Evolutionary conservation across 2,113 vertebrate genomes (phyloP), one percentile per base, ranked within the genome.

Genomic region (Coptodon rendalli): DNA sequence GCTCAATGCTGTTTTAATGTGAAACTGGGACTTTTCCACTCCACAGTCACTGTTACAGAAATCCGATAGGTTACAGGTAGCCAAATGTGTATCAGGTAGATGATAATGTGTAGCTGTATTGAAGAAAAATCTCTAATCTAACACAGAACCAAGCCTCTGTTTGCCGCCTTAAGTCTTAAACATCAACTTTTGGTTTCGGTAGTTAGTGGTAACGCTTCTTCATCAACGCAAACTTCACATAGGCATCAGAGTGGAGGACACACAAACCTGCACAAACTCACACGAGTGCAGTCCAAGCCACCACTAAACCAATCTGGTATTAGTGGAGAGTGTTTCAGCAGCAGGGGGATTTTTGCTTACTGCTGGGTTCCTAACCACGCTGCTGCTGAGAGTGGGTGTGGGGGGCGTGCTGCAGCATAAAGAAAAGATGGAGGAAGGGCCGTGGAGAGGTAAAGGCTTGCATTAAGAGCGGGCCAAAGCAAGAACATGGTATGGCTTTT

Each of bases 401-500:
- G 61, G 36, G 19, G 82, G 34, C 3, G 5, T 36, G 82, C 22
- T 87, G 83, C 66, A 87, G 89, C 6, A 52, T 84, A 71, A 66
- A 29, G 48, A 2, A 7, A 59, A 61, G n/a, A 73, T 31, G 68
- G 61, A 24, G 34, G 57, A 27, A 29, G 57, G 53, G 36, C 31
- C 4, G 85, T 24, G 61, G 10, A 45, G 29, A 31, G 12, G 34
- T 48, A 84, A 80, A 76, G 50, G 50, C 59, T 86, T 91, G 91
- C 93, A 95, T 93, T 94, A 94, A 91, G 86, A 90, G 71, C 57
- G 86, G 89, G 81, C 91, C 91, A 40, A 81, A 89, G 90, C 86
- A 91, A 66, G 81, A 66, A 92, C 91, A 89, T 73, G 87, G 81
- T 86, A 91, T 87, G 85, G 89, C 94, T 94, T 95, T 95, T 92